Evolutionary conservation across 2,888 invertebrate species (phyloP).

Genomic region (Prenolepis imparis): DNA sequence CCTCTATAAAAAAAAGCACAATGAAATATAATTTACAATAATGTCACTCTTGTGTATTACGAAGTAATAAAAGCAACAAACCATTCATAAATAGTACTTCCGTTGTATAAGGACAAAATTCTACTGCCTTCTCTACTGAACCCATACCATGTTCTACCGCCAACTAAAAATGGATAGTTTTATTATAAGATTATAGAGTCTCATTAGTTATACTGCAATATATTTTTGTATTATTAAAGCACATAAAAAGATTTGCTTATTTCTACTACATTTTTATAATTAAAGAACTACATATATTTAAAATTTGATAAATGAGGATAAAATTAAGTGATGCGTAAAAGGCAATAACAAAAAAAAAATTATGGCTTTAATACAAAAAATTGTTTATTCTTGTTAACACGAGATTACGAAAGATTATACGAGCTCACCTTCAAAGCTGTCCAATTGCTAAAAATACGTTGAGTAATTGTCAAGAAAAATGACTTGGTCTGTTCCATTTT

Average conservation of each 20-base stretch:
- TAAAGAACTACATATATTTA: constrained; percentile 4
- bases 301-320: not conserved
- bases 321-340: too few relatives aligned
- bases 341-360: not conserved
- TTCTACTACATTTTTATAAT: not conserved
- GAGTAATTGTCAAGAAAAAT: constrained; percentile 75
- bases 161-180: constrained; percentile 71
- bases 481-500: constrained; percentile 75
- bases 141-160: constrained; percentile 83
- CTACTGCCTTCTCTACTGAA: constrained; percentile 75
- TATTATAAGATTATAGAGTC: constrained; percentile 13
- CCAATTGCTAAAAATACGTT: constrained; percentile 84
- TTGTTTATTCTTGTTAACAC: not conserved
- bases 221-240: not conserved
- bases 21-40: constrained; percentile 18
- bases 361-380: not conserved
- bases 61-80: constrained; percentile 57
- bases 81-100: constrained; percentile 82
- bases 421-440: constrained; percentile 79
- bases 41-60: not conserved
- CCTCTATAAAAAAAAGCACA: constrained; percentile 70
- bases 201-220: not conserved
- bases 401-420: not conserved
- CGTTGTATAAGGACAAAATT: constrained; percentile 79
- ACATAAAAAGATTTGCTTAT: not conserved